Base-by-base conservation (phyloP, 2,888 invertebrate species). In the Galeruca laticollis region DNA sequence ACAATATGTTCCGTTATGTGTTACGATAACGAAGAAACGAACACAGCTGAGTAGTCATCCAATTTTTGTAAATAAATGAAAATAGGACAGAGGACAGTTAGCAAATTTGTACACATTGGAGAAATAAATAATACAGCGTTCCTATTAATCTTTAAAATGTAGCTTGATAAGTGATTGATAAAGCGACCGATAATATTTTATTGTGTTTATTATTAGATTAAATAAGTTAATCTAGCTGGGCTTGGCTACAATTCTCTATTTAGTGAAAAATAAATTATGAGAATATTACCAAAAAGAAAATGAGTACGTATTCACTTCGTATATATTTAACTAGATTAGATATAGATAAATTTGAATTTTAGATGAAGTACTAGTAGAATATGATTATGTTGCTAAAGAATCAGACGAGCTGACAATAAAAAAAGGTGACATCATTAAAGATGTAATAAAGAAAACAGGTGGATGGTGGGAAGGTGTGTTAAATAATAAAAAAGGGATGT, bases 381-480 rank as follows among this genome's bases (percentile, higher is more conserved):
- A 92, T 87, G 92, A 95, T 81, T 96, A 95, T 84, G 89, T 90
- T 76, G 96, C 96, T 65, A 92, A 94, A 81, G 94, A 96, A 86
- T 87, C 91, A 1, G 95, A 95, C 84, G 96, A 97, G 88, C 86
- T 97, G 82, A 91, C 93, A 54, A 89, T 97, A 75, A 89, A 90
- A 76, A 93, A 93, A 80, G 96, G 96, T 68, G 95, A 96, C 85
- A 88, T 95, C 73, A 91, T 97, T 79, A 91, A 90, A 75, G 93
- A 94, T 82, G 94, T 96, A 63, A 90, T 91, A 80, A 89, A 91
- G 77, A 89, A 92, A 80, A 88, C 91, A 33, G 95, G 94, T 67
- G 96, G 96, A 71, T 97, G 97, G 96, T 96, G 94, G 94, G 91
- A 94, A 84, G 97, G 97, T n/a, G 92, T 92, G 70, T 86, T 96